phyloP scores from a whole-genome alignment of 2,888 invertebrate species.

The Zelleria hepariella region DNA sequence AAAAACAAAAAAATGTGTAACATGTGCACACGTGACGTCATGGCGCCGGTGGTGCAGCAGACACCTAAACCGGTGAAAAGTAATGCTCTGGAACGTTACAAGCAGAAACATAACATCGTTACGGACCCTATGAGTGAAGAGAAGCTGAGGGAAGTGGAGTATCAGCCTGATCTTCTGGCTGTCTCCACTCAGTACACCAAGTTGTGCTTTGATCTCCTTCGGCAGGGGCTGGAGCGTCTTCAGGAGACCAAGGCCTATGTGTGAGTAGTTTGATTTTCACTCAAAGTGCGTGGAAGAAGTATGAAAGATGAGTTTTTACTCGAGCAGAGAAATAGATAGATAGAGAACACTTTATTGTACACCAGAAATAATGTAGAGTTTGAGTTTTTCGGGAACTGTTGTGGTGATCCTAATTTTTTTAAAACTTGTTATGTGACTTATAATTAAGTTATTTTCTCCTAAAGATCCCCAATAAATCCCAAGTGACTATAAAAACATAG shows the following conservation, averaged over 20 bases:
- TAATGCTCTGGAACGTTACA: conserved; percentile 44
- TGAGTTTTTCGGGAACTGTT: too few relatives aligned
- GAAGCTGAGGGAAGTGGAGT: conserved; percentile 49
- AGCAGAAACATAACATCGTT: conserved; percentile 56
- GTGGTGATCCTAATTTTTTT: too few relatives aligned
- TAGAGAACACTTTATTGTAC: too few relatives aligned
- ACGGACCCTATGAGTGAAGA: conserved; percentile 46
- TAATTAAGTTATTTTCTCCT: too few relatives aligned
- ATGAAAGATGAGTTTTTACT: neutral
- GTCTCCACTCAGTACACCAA: conserved; percentile 62
- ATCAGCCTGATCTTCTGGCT: conserved; percentile 62
- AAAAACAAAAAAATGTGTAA: conserved; percentile 44
- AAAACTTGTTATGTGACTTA: too few relatives aligned
- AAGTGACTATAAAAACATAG: too few relatives aligned
- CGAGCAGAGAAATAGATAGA: too few relatives aligned
- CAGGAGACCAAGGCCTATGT: conserved; percentile 62
- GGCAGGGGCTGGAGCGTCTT: conserved; percentile 35
- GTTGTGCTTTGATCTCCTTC: conserved; percentile 46
- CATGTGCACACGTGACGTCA: conserved; percentile 52
- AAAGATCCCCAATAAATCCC: too few relatives aligned
- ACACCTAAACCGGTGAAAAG: conserved; percentile 22
- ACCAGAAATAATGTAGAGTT: too few relatives aligned
- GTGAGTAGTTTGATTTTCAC: conserved; percentile 45
- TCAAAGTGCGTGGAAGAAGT: neutral
- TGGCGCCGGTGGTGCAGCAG: conserved; percentile 25